Base-by-base conservation (phyloP, 1,140 invertebrate species). In the Drosophila grimshawi region DNA sequence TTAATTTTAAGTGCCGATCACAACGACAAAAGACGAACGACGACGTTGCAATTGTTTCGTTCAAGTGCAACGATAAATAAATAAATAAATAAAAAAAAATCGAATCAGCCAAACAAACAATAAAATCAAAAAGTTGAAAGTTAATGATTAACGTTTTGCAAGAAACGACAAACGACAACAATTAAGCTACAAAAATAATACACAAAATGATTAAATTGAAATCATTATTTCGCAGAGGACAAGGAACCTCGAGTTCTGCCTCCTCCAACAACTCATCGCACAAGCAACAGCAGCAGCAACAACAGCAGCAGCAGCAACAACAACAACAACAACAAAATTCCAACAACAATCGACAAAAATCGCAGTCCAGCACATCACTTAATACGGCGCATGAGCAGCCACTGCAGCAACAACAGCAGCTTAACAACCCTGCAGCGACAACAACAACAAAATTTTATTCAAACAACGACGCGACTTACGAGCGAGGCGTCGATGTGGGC, bases 171-270 rank as follows among this genome's bases (percentile, higher is more conserved):
- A 65, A 37, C 63, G 19, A 56, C 32, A 48, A 57, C 30, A 30
- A 66, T 11, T 1, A 32, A 61, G 45, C 8, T 59, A 0, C 19
- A 19, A 19, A 60, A 70, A 32, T 48, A 71, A 45, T 37, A 66
- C n/a, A 65, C 39, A 88, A 77, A 56, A 96, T 96, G 95, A 96
- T 96, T 94, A 96, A 96, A 94, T 95, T 96, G 92, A 96, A 96
- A 95, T 96, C 95, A 89, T 94, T 96, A 91, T 96, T 96, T 94
- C 95, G 95, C 94, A 95, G 95, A 95, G 95, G 95, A 88, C 94
- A 93, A 86, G 90, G 93, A 89, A 81, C 86, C 92, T 92, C 94
- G 61, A 81, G 88, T 79, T 89, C 85, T 32, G 79, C 80, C 35
- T 89, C 85, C 81, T 90, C 85, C 43, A 85, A 86, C 56, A 80